Evolutionary conservation across 2,113 vertebrate species (phyloP).

Genomic region (Pampusana beccarii): DNA sequence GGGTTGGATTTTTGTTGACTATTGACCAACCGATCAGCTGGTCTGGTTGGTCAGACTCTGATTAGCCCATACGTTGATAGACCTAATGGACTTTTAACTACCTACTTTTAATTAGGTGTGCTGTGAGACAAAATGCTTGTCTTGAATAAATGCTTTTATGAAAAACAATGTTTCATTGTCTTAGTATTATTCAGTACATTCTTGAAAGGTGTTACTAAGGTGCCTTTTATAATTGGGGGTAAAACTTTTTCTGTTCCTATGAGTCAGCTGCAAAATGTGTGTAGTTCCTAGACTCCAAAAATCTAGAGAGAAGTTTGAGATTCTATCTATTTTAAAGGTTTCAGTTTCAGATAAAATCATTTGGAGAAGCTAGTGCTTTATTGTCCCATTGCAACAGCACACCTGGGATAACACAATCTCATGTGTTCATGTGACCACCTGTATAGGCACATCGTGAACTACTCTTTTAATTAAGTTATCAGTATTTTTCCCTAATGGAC

Average conservation of each 20-base stretch:
- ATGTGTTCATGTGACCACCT: neutral
- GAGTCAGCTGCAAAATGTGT: neutral
- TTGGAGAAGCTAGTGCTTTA: neutral
- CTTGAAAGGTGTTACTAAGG: neutral
- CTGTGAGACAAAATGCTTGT: neutral
- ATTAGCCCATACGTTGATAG: neutral
- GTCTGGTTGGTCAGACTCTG: neutral
- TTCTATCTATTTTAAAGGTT: neutral
- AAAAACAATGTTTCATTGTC: neutral
- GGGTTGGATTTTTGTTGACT: neutral
- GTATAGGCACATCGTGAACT: neutral
- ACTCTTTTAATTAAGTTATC: neutral
- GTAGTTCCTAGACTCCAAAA: neutral
- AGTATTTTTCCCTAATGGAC: neutral
- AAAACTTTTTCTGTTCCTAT: neutral
- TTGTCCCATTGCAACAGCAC: neutral
- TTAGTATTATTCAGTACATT: neutral
- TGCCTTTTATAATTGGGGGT: neutral
- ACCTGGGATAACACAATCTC: neutral
- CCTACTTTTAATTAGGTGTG: neutral
- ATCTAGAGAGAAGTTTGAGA: neutral
- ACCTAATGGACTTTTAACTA: neutral
- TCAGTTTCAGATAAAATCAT: neutral
- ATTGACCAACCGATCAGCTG: neutral
- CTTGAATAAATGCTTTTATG: neutral